Evolutionary conservation across 92 coral and sea anemone species (phyloP).

Genomic region (Heliopora coerulea): DNA sequence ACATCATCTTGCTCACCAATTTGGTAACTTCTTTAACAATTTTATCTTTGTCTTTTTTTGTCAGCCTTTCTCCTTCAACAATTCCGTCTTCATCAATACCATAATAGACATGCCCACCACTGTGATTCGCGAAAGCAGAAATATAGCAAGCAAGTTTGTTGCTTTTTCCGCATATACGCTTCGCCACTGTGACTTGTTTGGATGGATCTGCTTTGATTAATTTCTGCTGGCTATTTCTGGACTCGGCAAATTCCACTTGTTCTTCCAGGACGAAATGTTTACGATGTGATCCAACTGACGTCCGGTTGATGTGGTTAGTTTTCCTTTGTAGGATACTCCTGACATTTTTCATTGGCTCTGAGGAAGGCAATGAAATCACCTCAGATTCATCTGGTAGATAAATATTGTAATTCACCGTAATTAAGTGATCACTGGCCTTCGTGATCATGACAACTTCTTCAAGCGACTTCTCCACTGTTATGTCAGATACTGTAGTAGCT

Average conservation of each 20-base stretch:
- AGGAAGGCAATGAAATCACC: neutral
- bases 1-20: neutral
- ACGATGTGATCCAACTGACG: neutral
- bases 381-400: neutral
- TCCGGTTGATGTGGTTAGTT: neutral
- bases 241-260: neutral
- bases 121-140: constrained; percentile 52
- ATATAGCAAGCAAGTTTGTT: constrained; percentile 42
- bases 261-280: neutral
- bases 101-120: constrained; percentile 50
- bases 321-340: neutral
- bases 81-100: constrained; percentile 44
- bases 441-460: neutral
- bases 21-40: neutral
- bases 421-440: neutral
- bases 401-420: neutral
- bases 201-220: neutral
- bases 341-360: neutral
- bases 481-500: neutral
- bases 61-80: constrained; percentile 35
- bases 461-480: neutral
- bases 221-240: neutral
- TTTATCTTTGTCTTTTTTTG: neutral
- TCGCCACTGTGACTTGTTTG: constrained; percentile 27
- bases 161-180: constrained; percentile 45